Base-by-base conservation (phyloP, 2,888 invertebrate species). In the Sturmia bella region DNA sequence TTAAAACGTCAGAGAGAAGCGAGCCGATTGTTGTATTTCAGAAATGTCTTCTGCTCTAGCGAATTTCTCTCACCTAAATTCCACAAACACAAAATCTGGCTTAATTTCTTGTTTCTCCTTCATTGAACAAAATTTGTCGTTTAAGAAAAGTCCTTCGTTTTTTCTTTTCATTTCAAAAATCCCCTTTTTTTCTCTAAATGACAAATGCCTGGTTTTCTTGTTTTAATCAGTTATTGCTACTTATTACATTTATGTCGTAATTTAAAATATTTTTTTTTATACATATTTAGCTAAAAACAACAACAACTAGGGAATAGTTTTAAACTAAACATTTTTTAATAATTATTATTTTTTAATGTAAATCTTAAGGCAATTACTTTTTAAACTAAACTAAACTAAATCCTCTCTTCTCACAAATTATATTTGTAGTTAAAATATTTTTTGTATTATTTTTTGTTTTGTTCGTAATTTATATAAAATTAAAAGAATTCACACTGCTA, bases 261-360 rank as follows among this genome's bases (percentile, higher is more conserved):
- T 59, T 66, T 66, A 66, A 0, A 57, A 64, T 54, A 72, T 70
- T 27, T 72, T 9, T 4, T 27, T 27, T 27, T 64, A 41, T 66
- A 39, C 64, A 78, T 68, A 77, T 63, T 64, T 76, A 81, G 76
- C 56, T 80, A 50, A 74, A 69, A 68, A 70, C 11, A 61, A 48
- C 24, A 45, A 69, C 45, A 64, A 73, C 63, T 81, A 81, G 81
- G 75, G 66, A 81, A 69, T 81, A 81, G 81, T 81, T 81, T 73
- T 69, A 73, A 63, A 73, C 73, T 73, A 63, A 76, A 56, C 57
- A 37, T 13, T 32, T 48, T 50, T 41, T 32, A 32, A 59, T 50
- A 39, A 68, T 54, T 43, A 24, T 52, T 41, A 70, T 19, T 63
- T 41, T 66, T 72, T 59, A 24, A 59, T 72, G 41, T 70, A 59